These are phyloP conservation scores for Doris montereyensis DNA, from an alignment of 2,888 invertebrate genomes.

Conservation along the genomic window DNA sequence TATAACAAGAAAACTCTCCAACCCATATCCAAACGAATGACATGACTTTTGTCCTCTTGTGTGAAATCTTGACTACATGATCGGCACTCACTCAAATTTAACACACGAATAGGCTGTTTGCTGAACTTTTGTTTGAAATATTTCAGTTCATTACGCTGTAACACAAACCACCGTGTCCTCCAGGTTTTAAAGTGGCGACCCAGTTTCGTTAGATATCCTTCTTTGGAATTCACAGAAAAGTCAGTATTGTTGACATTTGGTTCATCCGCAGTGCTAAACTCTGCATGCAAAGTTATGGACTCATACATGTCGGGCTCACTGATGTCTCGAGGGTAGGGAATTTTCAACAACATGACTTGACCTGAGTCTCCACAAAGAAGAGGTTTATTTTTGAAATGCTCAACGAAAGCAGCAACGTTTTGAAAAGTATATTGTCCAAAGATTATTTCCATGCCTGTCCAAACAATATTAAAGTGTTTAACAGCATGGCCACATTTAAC, in stretches of 20 bases:
- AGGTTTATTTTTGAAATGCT: conserved; percentile 68
- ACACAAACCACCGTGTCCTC: conserved; percentile 68
- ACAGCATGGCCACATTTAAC: conserved; percentile 70
- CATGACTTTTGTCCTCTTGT: conserved; percentile 52
- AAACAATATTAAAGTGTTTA: conserved; percentile 66
- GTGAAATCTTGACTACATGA: conserved; percentile 53
- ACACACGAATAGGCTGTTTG: conserved; percentile 55
- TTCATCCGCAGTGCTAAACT: conserved; percentile 55
- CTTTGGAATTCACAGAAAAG: conserved; percentile 68
- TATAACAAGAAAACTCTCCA: conserved; percentile 68
- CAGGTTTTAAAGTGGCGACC: conserved; percentile 67
- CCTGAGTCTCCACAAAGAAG: conserved; percentile 69
- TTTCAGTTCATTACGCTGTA: conserved; percentile 64
- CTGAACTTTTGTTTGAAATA: conserved; percentile 64
- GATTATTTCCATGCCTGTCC: conserved; percentile 54
- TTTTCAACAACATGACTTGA: conserved; percentile 59
- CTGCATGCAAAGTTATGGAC: conserved; percentile 65
- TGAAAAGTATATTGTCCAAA: conserved; percentile 69
- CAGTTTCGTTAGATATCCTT: conserved; percentile 68
- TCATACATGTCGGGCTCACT: conserved; percentile 68
- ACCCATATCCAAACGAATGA: conserved; percentile 63
- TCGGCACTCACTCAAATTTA: conserved; percentile 64
- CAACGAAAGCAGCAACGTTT: conserved; percentile 58
- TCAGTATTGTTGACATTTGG: conserved; percentile 47
- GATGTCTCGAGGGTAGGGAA: conserved; percentile 65